Conservation (phyloP, 2,113 vertebrate genomes). For the Odobenus rosmarus region DNA sequence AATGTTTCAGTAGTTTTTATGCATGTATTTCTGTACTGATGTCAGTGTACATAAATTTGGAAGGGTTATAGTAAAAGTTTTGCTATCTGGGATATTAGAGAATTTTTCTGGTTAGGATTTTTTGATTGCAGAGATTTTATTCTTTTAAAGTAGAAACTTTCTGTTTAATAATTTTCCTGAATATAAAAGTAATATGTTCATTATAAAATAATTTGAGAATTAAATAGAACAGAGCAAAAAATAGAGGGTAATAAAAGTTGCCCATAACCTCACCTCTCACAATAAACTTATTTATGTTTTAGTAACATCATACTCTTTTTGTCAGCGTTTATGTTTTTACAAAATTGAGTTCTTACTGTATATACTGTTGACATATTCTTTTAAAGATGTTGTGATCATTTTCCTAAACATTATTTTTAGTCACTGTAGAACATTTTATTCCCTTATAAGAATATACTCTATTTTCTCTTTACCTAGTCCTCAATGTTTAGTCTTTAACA, state of each 20-base stretch:
- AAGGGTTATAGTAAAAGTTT: not conserved
- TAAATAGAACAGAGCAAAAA: not conserved
- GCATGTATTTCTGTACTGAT: not conserved
- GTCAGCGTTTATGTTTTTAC: not conserved
- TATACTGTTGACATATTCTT: not conserved
- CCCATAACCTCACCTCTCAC: not conserved
- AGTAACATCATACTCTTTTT: not conserved
- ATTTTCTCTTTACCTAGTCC: not conserved
- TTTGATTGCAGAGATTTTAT: not conserved
- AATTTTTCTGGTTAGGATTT: not conserved
- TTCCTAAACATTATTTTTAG: not conserved
- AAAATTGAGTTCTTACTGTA: not conserved
- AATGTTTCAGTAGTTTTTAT: not conserved
- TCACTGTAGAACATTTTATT: not conserved
- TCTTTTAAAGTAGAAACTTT: not conserved
- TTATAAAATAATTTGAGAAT: not conserved
- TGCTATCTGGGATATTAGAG: not conserved
- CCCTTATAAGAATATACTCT: not conserved
- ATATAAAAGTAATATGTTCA: not conserved
- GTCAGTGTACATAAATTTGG: not conserved
- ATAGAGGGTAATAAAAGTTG: not conserved
- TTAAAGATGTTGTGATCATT: not conserved
- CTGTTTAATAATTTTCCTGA: slow-evolving; percentile 26
- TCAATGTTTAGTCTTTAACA: not conserved
- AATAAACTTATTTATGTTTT: not conserved